Conservation (phyloP, 2,113 vertebrate species). For the Hippocampus comes region DNA sequence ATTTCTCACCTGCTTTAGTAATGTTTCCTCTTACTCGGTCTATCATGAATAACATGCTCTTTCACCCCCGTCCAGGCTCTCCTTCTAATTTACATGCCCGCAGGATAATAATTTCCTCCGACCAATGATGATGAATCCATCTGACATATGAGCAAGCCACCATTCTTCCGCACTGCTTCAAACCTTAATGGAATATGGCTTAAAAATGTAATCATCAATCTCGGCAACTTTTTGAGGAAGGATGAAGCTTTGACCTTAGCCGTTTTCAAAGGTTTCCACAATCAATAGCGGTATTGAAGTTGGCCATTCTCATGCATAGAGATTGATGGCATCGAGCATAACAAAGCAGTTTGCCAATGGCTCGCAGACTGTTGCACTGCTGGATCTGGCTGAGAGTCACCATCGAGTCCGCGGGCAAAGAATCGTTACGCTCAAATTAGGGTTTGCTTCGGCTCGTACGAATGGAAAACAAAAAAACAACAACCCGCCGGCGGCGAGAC, state of each 20-base stretch:
- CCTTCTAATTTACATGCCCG: conserved; percentile 22
- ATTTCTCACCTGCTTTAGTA: not conserved
- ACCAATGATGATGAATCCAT: conserved; percentile 37
- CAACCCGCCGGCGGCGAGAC: conserved; percentile 12
- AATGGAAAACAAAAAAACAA: conserved; percentile 17
- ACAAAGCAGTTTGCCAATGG: conserved; percentile 49
- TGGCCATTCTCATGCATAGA: conserved; percentile 44
- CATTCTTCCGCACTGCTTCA: conserved; percentile 4
- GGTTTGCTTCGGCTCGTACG: conserved; percentile 18
- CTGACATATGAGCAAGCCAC: conserved; percentile 15
- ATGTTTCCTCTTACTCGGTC: not conserved
- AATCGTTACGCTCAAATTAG: conserved; percentile 27
- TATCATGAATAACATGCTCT: conserved; percentile 3
- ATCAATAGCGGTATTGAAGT: conserved; percentile 48
- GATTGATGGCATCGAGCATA: conserved; percentile 49
- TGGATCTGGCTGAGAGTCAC: conserved; percentile 19
- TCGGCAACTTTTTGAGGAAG: conserved; percentile 35
- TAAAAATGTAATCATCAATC: conserved; percentile 41
- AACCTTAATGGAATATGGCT: conserved; percentile 23
- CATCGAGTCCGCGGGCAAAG: conserved; percentile 4
- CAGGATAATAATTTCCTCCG: conserved; percentile 32
- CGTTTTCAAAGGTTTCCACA: conserved; percentile 40
- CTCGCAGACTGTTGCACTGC: conserved; percentile 18
- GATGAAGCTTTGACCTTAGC: conserved; percentile 38
- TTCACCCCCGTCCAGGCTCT: conserved; percentile 12